These are phyloP conservation scores for Montipora sp. DNA, from an alignment of 64 coral and sea anemone species.

Conservation along the genomic window DNA sequence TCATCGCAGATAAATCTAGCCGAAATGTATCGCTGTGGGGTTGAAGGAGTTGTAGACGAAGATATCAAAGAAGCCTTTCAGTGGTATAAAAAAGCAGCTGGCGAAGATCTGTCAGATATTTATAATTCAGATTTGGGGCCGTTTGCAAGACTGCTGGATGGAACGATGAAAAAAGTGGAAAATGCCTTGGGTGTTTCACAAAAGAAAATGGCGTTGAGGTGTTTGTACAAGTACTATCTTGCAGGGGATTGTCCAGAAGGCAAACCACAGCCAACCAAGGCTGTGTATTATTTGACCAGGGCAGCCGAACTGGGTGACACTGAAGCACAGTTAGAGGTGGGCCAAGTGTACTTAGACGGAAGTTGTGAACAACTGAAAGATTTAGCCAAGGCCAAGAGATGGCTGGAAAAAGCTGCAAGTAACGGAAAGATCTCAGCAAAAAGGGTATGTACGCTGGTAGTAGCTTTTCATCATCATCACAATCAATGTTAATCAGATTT, in stretches of 20 bases:
- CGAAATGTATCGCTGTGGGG: constrained; percentile 82
- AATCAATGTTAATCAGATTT: too few relatives aligned
- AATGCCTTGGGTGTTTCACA: neutral
- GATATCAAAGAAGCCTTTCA: constrained; percentile 75
- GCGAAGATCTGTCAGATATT: constrained; percentile 29
- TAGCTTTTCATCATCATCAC: too few relatives aligned
- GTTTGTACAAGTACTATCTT: constrained; percentile 57
- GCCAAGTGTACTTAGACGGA: constrained; percentile 69
- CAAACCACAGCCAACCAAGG: constrained; percentile 74
- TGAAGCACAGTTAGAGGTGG: constrained; percentile 66
- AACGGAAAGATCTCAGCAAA: constrained; percentile 21
- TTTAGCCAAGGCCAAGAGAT: constrained; percentile 33
- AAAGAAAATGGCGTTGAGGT: constrained; percentile 17
- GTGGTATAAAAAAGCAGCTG: constrained; percentile 86
- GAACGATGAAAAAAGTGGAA: neutral
- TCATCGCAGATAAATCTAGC: constrained; percentile 58
- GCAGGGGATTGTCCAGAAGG: constrained; percentile 86
- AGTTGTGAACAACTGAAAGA: constrained; percentile 55
- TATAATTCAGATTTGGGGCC: neutral
- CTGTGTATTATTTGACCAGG: constrained; percentile 79
- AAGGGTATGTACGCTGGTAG: neutral
- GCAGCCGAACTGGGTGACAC: constrained; percentile 69
- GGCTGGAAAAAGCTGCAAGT: constrained; percentile 72
- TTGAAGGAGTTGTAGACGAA: constrained; percentile 71
- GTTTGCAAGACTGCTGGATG: neutral